These are phyloP conservation scores for Drosophila fuyamai DNA, from an alignment of 1,140 invertebrate species.

Conservation along the genomic window DNA sequence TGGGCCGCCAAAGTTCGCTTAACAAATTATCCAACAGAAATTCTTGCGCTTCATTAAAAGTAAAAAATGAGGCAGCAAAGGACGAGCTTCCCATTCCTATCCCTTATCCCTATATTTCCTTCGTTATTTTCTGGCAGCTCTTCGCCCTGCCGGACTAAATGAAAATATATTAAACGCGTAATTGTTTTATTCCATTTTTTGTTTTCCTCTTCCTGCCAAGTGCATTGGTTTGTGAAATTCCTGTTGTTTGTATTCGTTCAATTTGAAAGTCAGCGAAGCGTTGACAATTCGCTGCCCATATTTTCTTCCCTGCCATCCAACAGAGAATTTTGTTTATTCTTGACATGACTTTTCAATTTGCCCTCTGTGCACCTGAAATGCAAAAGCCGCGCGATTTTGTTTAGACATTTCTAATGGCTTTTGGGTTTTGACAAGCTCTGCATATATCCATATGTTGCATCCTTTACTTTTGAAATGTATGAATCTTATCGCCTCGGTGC, in stretches of 20 bases:
- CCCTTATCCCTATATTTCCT: conserved; percentile 1
- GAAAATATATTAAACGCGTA: conserved; percentile 81
- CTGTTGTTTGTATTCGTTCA: conserved; percentile 67
- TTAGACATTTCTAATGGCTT: conserved; percentile 39
- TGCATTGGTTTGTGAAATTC: conserved; percentile 75
- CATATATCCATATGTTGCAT: conserved; percentile 19
- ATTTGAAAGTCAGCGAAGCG: conserved; percentile 52
- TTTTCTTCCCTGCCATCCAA: conserved; percentile 12
- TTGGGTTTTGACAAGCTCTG: conserved; percentile 33
- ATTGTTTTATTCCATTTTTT: conserved; percentile 65
- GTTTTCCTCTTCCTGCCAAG: conserved; percentile 55
- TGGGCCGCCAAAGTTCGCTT: conserved; percentile 59
- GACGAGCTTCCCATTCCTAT: conserved; percentile 16
- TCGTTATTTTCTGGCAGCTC: conserved; percentile 12
- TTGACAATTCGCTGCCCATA: conserved; percentile 59
- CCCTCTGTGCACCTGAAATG: conserved; percentile 28
- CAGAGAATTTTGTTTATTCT: conserved; percentile 19
- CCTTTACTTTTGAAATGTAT: conserved; percentile 9
- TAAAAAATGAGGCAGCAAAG: conserved; percentile 77
- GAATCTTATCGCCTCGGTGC: conserved; percentile 60
- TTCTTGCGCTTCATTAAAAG: conserved; percentile 84
- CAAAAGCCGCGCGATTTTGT: conserved; percentile 27
- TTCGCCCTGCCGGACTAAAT: conserved; percentile 54
- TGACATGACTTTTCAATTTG: conserved; percentile 79
- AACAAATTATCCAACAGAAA: conserved; percentile 84